These are phyloP conservation scores for Orchesella flavescens DNA, from an alignment of 2,888 invertebrate species.

Conservation along the genomic window DNA sequence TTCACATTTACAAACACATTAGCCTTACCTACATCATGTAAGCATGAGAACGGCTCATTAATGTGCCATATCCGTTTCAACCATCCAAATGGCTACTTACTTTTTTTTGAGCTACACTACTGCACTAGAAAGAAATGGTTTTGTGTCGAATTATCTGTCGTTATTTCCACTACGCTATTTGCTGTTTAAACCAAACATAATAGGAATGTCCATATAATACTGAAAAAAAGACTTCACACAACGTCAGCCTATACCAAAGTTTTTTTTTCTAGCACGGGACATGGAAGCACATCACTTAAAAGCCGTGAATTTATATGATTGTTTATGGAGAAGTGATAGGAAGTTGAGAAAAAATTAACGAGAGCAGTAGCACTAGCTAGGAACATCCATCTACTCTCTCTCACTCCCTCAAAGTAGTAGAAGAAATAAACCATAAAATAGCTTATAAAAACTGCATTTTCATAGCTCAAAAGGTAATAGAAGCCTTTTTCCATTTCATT, in stretches of 20 bases:
- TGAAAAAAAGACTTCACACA: neutral
- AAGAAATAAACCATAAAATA: constrained; percentile 62
- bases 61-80: constrained; percentile 30
- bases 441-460: constrained; percentile 63
- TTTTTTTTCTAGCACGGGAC: neutral
- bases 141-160: constrained; percentile 30
- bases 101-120: constrained; percentile 19
- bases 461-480: constrained; percentile 57
- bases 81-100: constrained; percentile 7
- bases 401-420: constrained; percentile 21
- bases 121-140: constrained; percentile 14
- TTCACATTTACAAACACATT: constrained; percentile 16
- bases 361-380: constrained; percentile 8
- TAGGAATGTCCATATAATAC: neutral
- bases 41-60: constrained; percentile 33
- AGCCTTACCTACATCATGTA: neutral
- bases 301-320: neutral
- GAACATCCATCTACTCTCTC: constrained; percentile 1
- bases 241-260: neutral
- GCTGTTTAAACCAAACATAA: neutral
- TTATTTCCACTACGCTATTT: constrained; percentile 30
- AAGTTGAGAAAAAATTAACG: constrained; percentile 48
- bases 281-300: constrained; percentile 2
- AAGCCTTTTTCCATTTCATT: constrained; percentile 32
- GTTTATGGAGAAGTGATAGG: constrained; percentile 36